Percentiles rank a stretch among this genome's conserved stretches.
These are phyloP conservation scores for Andrena bicolor DNA, from an alignment of 2,888 invertebrate species.

Conservation along the genomic window DNA sequence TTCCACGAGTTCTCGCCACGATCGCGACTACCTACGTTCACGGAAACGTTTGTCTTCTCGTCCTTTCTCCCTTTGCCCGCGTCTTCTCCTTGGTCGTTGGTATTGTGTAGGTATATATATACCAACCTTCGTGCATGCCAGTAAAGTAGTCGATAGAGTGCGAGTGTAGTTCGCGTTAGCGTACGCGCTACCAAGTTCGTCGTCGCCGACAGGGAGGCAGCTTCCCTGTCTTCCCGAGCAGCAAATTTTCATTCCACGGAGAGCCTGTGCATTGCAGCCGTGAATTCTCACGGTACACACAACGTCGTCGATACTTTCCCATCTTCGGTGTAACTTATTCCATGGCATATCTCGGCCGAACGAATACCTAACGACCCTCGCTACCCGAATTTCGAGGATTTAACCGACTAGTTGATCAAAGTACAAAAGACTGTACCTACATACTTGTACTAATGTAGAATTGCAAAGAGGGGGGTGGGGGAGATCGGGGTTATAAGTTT, in stretches of 20 bases:
- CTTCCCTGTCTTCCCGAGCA: background rate
- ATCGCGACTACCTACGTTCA: background rate
- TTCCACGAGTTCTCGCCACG: background rate
- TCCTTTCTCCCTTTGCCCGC: background rate
- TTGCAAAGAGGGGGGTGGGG: background rate
- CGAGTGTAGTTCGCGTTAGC: too few relatives aligned
- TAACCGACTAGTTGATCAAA: too few relatives aligned
- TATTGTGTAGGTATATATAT: too few relatives aligned
- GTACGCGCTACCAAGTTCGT: too few relatives aligned
- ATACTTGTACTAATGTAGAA: too few relatives aligned
- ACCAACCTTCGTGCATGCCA: too few relatives aligned
- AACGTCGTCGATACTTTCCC: conserved; percentile 6
- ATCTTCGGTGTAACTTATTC: conserved; percentile 5
- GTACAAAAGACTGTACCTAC: too few relatives aligned
- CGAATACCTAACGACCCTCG: too few relatives aligned
- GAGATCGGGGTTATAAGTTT: too few relatives aligned
- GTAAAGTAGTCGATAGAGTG: background rate
- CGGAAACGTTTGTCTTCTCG: conserved; percentile 11
- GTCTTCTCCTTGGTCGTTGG: background rate
- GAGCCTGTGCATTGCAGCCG: conserved; percentile 11
- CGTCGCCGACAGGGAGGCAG: too few relatives aligned
- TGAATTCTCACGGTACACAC: conserved; percentile 13
- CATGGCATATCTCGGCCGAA: too few relatives aligned
- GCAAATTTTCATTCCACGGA: background rate
- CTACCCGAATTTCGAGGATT: too few relatives aligned